Evolutionary conservation across 1,140 invertebrate genomes (phyloP), one percentile per base, ranked within the genome.

Genomic region (Riptortus pedestris): DNA sequence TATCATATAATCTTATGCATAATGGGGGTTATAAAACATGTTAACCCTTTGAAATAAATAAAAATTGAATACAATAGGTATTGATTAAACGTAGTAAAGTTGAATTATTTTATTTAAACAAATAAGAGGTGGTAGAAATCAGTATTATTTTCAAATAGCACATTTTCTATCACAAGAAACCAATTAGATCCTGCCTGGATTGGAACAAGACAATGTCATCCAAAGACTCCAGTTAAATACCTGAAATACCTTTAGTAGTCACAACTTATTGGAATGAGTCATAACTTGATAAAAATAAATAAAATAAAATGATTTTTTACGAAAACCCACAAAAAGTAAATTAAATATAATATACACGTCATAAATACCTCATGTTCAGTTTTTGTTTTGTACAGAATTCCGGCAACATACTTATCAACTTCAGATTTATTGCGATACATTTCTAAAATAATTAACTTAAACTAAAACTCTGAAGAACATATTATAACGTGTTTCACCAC

Each of bases 361-460:
- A 14, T 38, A 55, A 57, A n/a, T 63, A 81, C 79, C 74, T 80
- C 79, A 64, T 75, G 74, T 68, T 79, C 78, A 65, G 70, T 74
- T 61, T 72, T 73, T 20, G 76, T 68, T 71, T 75, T 79, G 24
- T 70, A 71, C 12, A 80, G 70, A 27, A 78, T 70, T 48, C 77
- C 76, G 28, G 73, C 67, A 26, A 79, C 78, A 70, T 79, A 76
- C 29, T 72, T 72, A 66, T 81, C 79, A 18, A 81, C 76, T 51
- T 80, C 78, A 68, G 74, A 73, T 69, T 80, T 80, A 2, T 72
- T 74, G 55, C 72, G 73, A 69, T 76, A 75, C 78, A 79, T 78
- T 59, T 47, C 14, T 14, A 38, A 43, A 48, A 45, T 18, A 51
- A 48, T 29, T 20, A 60, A 9, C 7, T 9, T 29, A 59, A 59